These are phyloP conservation scores for Phymorhynchus buccinoides DNA, from an alignment of 1,140 invertebrate species.

Conservation along the genomic window DNA sequence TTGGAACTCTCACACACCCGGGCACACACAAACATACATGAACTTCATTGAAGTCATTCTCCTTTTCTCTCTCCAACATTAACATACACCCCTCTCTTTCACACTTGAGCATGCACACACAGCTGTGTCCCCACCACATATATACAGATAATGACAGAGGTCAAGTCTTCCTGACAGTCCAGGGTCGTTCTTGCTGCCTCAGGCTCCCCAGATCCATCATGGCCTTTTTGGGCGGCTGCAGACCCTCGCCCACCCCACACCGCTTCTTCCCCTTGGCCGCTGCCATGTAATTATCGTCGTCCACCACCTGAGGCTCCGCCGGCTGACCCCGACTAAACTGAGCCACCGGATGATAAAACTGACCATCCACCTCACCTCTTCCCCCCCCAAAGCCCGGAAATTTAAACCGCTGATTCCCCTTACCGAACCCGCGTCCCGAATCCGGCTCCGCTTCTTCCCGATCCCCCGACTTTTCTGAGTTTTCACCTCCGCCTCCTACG, in stretches of 20 bases:
- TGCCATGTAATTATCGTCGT: conserved; percentile 65
- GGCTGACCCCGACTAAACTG: conserved; percentile 22
- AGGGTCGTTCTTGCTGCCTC: conserved; percentile 75
- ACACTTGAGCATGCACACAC: too few relatives aligned
- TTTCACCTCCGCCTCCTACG: background rate
- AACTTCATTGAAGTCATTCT: too few relatives aligned
- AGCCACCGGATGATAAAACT: conserved; percentile 38
- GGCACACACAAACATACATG: too few relatives aligned
- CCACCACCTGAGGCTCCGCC: conserved; percentile 48
- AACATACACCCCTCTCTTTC: too few relatives aligned
- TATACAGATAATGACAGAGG: too few relatives aligned
- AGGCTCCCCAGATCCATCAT: conserved; percentile 84
- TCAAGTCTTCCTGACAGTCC: conserved; percentile 67
- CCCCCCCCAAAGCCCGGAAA: background rate
- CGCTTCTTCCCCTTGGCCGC: conserved; percentile 80
- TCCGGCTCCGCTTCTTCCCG: background rate
- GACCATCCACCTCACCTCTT: background rate
- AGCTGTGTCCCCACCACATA: too few relatives aligned
- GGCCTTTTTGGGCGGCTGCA: conserved; percentile 88
- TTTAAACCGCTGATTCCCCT: background rate
- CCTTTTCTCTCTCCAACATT: too few relatives aligned
- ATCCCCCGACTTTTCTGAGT: background rate
- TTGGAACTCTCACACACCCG: too few relatives aligned
- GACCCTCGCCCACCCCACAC: conserved; percentile 83
- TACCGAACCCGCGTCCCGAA: background rate